Evolutionary conservation across 2,888 invertebrate species (phyloP).

Genomic region (Branchipolynoe longqiensis): DNA sequence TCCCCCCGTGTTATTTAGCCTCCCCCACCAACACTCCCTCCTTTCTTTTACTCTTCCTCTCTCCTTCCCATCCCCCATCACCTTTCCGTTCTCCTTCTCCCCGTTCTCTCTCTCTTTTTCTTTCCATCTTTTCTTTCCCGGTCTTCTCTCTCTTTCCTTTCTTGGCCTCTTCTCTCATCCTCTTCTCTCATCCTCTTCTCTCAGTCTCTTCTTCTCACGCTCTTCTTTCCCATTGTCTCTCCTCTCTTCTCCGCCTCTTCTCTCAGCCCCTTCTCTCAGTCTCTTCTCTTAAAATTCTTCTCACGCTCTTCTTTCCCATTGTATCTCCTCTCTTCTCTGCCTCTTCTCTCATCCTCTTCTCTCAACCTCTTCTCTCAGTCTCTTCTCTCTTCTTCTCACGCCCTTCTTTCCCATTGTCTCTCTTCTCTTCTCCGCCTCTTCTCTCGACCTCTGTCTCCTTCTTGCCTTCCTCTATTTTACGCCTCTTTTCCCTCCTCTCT

Average conservation of each 20-base stretch:
- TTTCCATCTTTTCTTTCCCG: background rate
- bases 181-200: background rate
- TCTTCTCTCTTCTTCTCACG: background rate
- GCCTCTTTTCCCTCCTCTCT: background rate
- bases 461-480: background rate
- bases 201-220: background rate
- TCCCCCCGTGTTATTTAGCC: background rate
- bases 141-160: background rate
- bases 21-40: background rate
- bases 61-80: background rate
- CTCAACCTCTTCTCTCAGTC: background rate
- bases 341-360: background rate
- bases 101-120: background rate
- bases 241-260: slow-evolving; percentile 67
- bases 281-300: slow-evolving; percentile 60
- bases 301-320: background rate
- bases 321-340: background rate
- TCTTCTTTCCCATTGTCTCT: slow-evolving; percentile 24
- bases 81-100: slow-evolving; percentile 1
- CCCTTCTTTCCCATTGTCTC: background rate
- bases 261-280: slow-evolving; percentile 67
- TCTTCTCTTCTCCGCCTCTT: background rate
- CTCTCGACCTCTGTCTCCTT: background rate
- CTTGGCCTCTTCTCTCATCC: background rate
- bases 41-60: background rate